These are phyloP conservation scores for Pedicia rivosa DNA, from an alignment of 2,888 invertebrate genomes.

Conservation along the genomic window DNA sequence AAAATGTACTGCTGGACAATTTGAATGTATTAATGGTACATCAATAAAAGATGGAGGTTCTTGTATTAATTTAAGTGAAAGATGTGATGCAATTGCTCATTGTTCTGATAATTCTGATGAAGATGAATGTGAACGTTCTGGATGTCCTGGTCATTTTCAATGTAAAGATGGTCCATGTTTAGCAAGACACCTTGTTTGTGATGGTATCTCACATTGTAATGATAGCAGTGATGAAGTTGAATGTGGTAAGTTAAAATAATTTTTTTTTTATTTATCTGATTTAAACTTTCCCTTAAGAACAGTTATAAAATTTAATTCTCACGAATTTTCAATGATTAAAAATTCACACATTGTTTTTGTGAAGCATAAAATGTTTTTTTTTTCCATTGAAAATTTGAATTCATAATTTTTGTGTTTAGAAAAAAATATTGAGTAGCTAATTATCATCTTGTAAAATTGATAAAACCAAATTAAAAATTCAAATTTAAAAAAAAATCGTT, in stretches of 20 bases:
- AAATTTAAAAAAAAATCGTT: no score
- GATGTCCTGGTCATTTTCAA: constrained; percentile 42
- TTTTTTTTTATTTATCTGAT: no score
- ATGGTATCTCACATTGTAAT: constrained; percentile 42
- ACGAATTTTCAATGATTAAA: no score
- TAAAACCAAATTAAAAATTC: no score
- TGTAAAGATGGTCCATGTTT: constrained; percentile 42
- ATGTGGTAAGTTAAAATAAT: constrained; percentile 30
- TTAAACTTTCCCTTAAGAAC: no score
- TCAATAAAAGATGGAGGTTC: constrained; percentile 38
- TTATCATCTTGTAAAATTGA: no score
- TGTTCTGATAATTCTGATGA: constrained; percentile 48
- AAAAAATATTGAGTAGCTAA: no score
- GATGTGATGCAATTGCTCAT: constrained; percentile 41
- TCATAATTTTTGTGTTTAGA: constrained; percentile 1
- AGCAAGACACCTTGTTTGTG: constrained; percentile 41
- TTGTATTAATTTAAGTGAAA: constrained; percentile 33
- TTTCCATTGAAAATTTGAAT: neutral
- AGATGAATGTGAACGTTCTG: constrained; percentile 34
- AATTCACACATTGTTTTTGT: no score
- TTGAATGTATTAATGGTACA: constrained; percentile 41
- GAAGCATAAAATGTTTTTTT: no score
- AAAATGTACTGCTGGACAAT: constrained; percentile 39
- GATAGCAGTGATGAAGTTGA: constrained; percentile 42
- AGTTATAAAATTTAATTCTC: neutral